Base-by-base conservation (phyloP, 2,797 vertebrate genomes). In the Echeneis naucrates region DNA sequence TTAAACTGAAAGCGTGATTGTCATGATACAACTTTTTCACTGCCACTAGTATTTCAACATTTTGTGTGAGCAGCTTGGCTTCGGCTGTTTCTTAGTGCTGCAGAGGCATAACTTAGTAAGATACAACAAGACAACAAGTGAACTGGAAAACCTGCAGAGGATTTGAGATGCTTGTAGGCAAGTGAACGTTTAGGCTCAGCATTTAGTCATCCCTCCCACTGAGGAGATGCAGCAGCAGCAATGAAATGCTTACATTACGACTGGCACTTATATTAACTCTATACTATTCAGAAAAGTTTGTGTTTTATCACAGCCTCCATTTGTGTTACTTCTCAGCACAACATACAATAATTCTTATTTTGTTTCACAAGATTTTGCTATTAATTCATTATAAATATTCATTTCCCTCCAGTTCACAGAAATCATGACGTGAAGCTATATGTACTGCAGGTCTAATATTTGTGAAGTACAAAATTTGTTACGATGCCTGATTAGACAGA, bases 131-230 rank as follows among this genome's bases (percentile, higher is more conserved):
- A 50, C 14, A 8, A 50, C 14, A 8, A n/a, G 24, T 27, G 21
- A 51, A 42, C 21, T 13, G 64, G 61, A 12, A 33, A 63, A 42
- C 48, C 56, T 13, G 53, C 61, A 26, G 61, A 74, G 61, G 52
- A 54, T 35, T 68, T 60, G 32, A 33, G 52, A 33, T 48, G 54
- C 32, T 69, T 56, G 56, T 60, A 51, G 68, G 51, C 48, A 56
- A 56, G 51, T 61, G 37, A 61, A 54, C 51, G 48, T 42, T 16
- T 24, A n/a, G n/a, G n/a, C 10, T 24, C 24, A 0, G 17, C 47
- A 57, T 75, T 59, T 62, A 75, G 67, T 72, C 68, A 76, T 68
- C 48, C 27, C 73, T 72, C 64, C 68, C 23, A 65, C 68, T 54
- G 63, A 68, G 53, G 35, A 54, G 6, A 63, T 38, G 19, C 19